These are phyloP conservation scores for Brienomyrus brachyistius DNA, from an alignment of 2,113 vertebrate genomes.

Conservation along the genomic window DNA sequence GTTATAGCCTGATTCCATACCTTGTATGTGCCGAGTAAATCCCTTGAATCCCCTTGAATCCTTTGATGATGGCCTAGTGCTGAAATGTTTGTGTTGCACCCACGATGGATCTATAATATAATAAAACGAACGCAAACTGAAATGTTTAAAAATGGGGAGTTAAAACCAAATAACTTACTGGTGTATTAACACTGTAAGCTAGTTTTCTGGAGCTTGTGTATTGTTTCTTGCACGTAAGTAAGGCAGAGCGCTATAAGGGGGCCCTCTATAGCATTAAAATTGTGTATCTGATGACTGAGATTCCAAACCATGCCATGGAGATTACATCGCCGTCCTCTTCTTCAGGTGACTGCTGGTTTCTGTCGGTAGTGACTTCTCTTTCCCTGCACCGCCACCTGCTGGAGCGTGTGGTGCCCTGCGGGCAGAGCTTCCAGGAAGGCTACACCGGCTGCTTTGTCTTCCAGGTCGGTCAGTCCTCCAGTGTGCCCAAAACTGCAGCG, in stretches of 20 bases:
- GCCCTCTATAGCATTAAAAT: background rate
- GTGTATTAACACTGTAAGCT: background rate
- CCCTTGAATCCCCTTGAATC: too few species aligned
- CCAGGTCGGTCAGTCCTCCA: conserved; percentile 41
- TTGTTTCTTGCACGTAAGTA: background rate
- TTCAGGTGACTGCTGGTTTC: conserved; percentile 66
- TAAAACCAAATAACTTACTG: background rate
- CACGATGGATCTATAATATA: background rate
- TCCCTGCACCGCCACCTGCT: conserved; percentile 50
- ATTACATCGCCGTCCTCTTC: background rate
- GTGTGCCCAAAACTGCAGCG: too few species aligned
- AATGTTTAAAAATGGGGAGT: background rate
- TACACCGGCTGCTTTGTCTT: conserved; percentile 63
- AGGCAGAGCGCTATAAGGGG: background rate
- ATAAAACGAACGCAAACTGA: background rate
- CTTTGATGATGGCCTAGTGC: too few species aligned
- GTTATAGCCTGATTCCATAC: too few species aligned
- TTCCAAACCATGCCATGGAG: background rate
- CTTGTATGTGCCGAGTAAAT: too few species aligned
- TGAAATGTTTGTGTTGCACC: background rate
- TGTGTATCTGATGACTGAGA: too few species aligned
- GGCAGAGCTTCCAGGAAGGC: conserved; percentile 49
- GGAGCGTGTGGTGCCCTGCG: conserved; percentile 50
- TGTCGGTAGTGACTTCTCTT: conserved; percentile 62
- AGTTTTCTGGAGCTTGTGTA: background rate